phyloP scores from a whole-genome alignment of 2,888 invertebrate species.

The Eremobia ochroleuca region DNA sequence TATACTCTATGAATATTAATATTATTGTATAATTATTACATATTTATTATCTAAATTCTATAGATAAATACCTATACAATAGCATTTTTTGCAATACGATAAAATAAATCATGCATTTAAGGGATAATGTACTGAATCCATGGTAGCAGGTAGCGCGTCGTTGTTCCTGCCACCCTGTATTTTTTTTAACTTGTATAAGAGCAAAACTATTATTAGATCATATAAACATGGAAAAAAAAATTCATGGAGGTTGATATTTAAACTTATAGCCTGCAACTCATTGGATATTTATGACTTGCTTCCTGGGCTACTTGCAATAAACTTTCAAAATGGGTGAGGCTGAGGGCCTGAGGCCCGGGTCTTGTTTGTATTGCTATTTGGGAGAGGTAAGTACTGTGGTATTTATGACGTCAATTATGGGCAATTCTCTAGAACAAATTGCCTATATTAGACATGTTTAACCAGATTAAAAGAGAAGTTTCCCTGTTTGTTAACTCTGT shows the following conservation, averaged over 20 bases:
- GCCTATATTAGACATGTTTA: neutral
- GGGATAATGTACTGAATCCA: neutral
- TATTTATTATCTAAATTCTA: too few species aligned
- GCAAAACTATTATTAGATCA: neutral
- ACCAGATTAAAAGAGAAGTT: neutral
- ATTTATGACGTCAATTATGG: neutral
- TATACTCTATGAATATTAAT: too few species aligned
- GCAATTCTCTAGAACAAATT: neutral
- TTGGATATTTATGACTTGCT: neutral
- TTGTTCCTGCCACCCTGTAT: neutral
- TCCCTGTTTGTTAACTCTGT: neutral
- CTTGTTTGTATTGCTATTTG: constrained; percentile 1
- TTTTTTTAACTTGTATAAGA: neutral
- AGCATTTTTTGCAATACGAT: too few species aligned
- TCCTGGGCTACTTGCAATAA: neutral
- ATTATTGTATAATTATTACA: too few species aligned
- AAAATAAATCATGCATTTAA: too few species aligned
- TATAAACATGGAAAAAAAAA: neutral
- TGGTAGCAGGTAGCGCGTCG: neutral
- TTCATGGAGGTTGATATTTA: neutral
- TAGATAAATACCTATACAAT: too few species aligned
- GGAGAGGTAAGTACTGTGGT: neutral
- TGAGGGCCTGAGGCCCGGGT: neutral
- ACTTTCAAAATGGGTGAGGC: too few species aligned
- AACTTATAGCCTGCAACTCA: neutral